Evolutionary conservation across 2,113 vertebrate species (phyloP), one percentile per base, ranked within the genome.

Genomic region (Forbesichthys papilliferus): DNA sequence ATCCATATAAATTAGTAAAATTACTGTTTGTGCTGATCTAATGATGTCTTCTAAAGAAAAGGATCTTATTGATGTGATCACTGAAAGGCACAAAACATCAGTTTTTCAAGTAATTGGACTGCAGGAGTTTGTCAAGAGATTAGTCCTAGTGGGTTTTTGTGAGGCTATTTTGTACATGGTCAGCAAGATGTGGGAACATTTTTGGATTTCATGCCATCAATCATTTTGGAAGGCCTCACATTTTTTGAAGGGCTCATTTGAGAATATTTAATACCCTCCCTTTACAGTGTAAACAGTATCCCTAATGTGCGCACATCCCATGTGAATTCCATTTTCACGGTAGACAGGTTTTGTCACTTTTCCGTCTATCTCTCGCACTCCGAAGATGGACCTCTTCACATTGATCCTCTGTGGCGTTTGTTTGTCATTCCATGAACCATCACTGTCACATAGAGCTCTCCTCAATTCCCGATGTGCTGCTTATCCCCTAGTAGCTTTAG

Each of bases 1-100:
- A 89, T 87, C 84, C 85, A 88, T 86, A 90, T 83, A 87, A 90
- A 90, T 87, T 72, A 87, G 84, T 69, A 34, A 82, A 87, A 86
- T 85, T 68, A 80, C 71, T 62, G 78, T 76, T 73, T 58, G 64
- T 73, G 83, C 79, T 82, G 85, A 88, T 88, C 82, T 85, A 80
- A 85, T 84, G 88, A 86, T 82, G 86, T 80, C 75, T 57, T 58
- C 75, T 60, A 64, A 80, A 47, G 77, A 72, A 65, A 77, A 86
- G 73, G 86, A 88, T 89, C 81, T 79, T 74, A 87, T 84, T 86
- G 87, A 90, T 89, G 86, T 85, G 84, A 88, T 88, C 82, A 84
- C 84, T 9, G 73, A 77, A 84, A 58, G 73, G 72, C 86, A 86
- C 79, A 87, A 88, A 88, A 77, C 79, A 56, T 68, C 68, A 71